Evolutionary conservation across 2,888 invertebrate species (phyloP), one percentile per base, ranked within the genome.

Genomic region (Exephanes ischioxanthus): DNA sequence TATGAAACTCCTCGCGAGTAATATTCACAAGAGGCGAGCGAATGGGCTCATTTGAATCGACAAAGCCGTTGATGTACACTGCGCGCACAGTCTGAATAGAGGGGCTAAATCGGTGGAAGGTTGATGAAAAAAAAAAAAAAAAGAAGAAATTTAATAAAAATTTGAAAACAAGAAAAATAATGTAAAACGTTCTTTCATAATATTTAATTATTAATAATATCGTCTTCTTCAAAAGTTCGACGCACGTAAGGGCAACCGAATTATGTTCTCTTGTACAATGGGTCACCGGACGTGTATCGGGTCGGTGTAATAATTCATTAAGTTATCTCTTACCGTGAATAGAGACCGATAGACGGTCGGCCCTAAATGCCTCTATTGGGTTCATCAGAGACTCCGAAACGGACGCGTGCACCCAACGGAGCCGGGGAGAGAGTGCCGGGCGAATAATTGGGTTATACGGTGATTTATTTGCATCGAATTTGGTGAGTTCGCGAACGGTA

Each of bases 391-490:
- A 80, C 58, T 80, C 45, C 79, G 61, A 51, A 68, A 76, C 67
- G 61, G 33, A 71, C 83, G 73, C 68, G 58, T 37, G 41, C 75
- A 58, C 58, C 55, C 77, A 68, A 30, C 58, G 63, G 68, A 51
- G 71, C 58, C 67, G 72, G 79, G 4, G 19, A 16, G 53, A 79
- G 80, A 73, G 73, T 80, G 73, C 80, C 68, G 67, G 61, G 14
- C 45, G 70, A 83, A 86, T 86, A 86, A 86, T 86, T 86, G 85
- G 85, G 83, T 86, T 86, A 83, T 83, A 80, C 85, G 80, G 83
- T 86, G 85, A 86, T 86, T 86, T 77, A 86, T 86, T 86, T 76
- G 68, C 83, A 86, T 86, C 85, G 85, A 86, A 86, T 86, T 86
- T 77, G 85, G 77, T 83, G 85, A 86, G 83, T 86, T 86, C 73